Percentiles rank a stretch among this genome's conserved stretches.
phyloP scores from a whole-genome alignment of 2,113 vertebrate genomes.

The Chloebia gouldiae region DNA sequence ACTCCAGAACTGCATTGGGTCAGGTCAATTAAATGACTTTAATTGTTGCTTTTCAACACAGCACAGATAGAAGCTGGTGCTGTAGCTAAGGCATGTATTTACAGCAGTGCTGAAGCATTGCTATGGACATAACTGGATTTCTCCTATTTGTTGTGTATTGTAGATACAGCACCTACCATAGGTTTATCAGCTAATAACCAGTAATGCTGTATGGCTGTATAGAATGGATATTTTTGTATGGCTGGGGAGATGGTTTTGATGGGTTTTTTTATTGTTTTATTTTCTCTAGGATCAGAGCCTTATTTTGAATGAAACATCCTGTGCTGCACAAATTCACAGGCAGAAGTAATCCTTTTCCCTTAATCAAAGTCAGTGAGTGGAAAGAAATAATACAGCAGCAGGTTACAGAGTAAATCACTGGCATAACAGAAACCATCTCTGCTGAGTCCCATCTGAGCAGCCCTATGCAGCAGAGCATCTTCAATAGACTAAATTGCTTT shows the following conservation, averaged over 20 bases:
- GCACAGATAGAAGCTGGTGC: background rate
- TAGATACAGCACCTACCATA: background rate
- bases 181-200: background rate
- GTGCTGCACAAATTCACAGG: background rate
- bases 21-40: conserved; percentile 2
- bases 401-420: background rate
- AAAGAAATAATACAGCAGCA: background rate
- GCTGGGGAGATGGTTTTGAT: background rate
- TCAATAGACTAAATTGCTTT: background rate
- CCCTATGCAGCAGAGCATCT: background rate
- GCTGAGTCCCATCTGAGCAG: background rate
- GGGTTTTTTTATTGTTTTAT: background rate
- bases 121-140: background rate
- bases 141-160: background rate
- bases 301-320: background rate
- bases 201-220: background rate
- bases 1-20: background rate
- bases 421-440: background rate
- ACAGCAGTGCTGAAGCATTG: background rate
- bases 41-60: background rate
- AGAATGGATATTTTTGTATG: background rate
- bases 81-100: conserved; percentile 13
- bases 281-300: background rate
- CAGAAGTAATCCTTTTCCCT: background rate
- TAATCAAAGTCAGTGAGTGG: background rate